These are phyloP conservation scores for Erebia palarica DNA, from an alignment of 2,888 invertebrate genomes.

Conservation along the genomic window DNA sequence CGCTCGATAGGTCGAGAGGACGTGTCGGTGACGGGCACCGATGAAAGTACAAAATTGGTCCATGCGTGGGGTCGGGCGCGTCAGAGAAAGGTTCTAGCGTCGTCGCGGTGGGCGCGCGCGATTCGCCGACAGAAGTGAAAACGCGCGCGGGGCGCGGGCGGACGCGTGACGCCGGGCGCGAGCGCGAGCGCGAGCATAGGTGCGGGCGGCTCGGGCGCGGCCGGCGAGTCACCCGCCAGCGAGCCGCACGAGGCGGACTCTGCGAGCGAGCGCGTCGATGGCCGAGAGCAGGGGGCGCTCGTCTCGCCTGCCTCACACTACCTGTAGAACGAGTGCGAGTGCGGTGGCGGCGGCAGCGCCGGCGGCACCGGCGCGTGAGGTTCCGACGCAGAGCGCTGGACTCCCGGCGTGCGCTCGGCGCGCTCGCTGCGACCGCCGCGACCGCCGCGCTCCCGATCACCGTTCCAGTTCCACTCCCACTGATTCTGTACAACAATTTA, in stretches of 20 bases:
- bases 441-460: conserved; percentile 53
- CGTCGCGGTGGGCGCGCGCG: conserved; percentile 63
- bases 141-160: conserved; percentile 58
- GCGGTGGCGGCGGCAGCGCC: conserved; percentile 76
- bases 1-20: conserved; percentile 65
- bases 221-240: conserved; percentile 55
- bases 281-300: conserved; percentile 72
- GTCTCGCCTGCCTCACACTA: conserved; percentile 79
- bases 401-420: conserved; percentile 73
- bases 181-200: conserved; percentile 42
- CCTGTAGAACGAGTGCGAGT: conserved; percentile 80
- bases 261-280: conserved; percentile 77
- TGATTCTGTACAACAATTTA: conserved; percentile 44
- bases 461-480: conserved; percentile 77
- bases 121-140: conserved; percentile 76
- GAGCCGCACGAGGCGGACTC: conserved; percentile 77
- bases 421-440: conserved; percentile 51
- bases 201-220: conserved; percentile 49
- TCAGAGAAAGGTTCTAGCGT: conserved; percentile 72
- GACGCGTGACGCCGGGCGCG: conserved; percentile 48
- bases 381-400: conserved; percentile 84
- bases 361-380: conserved; percentile 82
- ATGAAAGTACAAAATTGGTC: conserved; percentile 78
- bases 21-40: conserved; percentile 67
- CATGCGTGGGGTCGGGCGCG: conserved; percentile 62